Conservation (phyloP, 2,113 vertebrate genomes). For the Actenoides hombroni region DNA sequence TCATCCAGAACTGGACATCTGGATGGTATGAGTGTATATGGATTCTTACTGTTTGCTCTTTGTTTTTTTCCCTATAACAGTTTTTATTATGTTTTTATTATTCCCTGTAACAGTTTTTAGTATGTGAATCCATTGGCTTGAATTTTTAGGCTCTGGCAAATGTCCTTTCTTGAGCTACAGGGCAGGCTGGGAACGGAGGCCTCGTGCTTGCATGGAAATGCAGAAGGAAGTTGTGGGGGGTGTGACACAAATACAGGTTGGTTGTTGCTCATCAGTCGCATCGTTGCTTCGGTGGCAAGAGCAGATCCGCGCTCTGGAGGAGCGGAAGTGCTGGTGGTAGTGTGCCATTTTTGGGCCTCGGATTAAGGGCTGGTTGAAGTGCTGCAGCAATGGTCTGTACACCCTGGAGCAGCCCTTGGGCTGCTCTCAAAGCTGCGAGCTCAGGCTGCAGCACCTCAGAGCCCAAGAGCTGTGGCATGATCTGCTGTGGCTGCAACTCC, state of each 20-base stretch:
- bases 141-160: neutral
- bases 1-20: neutral
- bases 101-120: neutral
- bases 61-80: neutral
- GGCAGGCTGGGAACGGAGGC: neutral
- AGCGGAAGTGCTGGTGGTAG: neutral
- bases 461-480: neutral
- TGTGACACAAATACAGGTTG: no score
- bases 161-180: neutral
- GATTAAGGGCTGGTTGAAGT: neutral
- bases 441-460: neutral
- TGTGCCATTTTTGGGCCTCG: neutral
- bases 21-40: neutral
- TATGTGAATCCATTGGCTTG: neutral
- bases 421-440: neutral
- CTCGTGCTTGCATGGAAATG: neutral
- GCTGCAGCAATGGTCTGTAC: fast-evolving
- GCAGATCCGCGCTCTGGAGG: neutral
- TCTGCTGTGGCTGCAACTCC: neutral
- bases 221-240: no score
- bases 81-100: neutral
- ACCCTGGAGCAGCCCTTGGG: neutral
- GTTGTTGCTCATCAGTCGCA: fast-evolving
- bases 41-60: neutral
- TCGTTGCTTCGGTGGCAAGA: neutral